Base-by-base conservation (phyloP, 2,113 vertebrate genomes). In the Polypterus bichir region DNA sequence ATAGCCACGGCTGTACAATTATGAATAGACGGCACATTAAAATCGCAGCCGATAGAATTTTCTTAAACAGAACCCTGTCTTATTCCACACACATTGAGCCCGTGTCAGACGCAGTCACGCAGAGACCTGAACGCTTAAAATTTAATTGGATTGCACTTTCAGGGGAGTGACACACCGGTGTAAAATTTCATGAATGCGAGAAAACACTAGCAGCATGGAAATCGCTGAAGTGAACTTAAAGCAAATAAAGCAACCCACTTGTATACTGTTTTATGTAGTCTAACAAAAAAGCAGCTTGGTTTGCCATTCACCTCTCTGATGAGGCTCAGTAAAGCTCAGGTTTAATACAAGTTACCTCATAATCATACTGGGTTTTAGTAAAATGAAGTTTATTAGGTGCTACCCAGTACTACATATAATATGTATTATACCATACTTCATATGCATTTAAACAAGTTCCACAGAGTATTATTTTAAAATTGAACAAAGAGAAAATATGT, bases 131-230 rank as follows among this genome's bases (percentile, higher is more conserved):
- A 48, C 9, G 54, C 63, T 64, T 62, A 7, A 7, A 62, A 60
- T 60, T 58, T 72, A 57, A 68, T 60, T 69, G 66, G 67, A 11
- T 60, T 9, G 1, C 49, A 2, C 1, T 49, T 4, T 58, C 66
- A 66, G 60, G 46, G 61, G 9, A n/a, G 59, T 63, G 74, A 11
- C 64, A 58, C 47, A 5, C 27, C 64, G 75, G 81, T 74, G 79
- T 82, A 72, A 68, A 46, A 76, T 81, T 83, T 74, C 72, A 60
- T 58, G 59, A 59, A 68, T 77, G 77, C 66, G 70, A 77, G 73
- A 65, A 60, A 78, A 79, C 27, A 27, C 27, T 27, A 75, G 0
- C 9, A 47, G 63, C 71, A 59, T 69, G 69, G 72, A 75, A 80
- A 70, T 75, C 75, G 68, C 54, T 66, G 67, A 59, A 59, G 47